Percentiles rank a stretch among this genome's conserved stretches.
phyloP scores from a whole-genome alignment of 2,113 vertebrate species.

The Salminus brasiliensis region DNA sequence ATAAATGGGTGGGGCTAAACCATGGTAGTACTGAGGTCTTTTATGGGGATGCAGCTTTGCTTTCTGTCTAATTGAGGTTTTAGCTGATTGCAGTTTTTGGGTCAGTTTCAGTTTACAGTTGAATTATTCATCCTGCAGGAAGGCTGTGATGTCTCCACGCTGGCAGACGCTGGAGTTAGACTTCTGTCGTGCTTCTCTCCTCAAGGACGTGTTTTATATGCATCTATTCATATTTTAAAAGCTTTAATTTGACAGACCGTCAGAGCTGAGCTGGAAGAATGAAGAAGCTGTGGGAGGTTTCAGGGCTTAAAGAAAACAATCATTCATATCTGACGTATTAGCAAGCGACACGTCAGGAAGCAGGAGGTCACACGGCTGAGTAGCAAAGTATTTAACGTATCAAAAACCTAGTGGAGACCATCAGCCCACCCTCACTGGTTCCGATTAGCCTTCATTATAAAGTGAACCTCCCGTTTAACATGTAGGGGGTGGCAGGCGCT shows the following conservation, averaged over 20 bases:
- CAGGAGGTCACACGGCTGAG: too few relatives aligned
- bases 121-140: neutral
- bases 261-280: neutral
- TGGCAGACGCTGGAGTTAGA: neutral
- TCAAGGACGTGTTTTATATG: neutral
- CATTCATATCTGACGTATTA: too few relatives aligned
- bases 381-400: too few relatives aligned
- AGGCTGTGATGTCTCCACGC: neutral
- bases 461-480: too few relatives aligned
- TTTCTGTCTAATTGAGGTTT: neutral
- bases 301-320: neutral
- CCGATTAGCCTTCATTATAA: too few relatives aligned
- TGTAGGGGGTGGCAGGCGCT: too few relatives aligned
- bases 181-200: too few relatives aligned
- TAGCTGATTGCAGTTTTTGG: neutral
- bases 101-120: neutral
- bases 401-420: too few relatives aligned
- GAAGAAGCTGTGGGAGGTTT: neutral
- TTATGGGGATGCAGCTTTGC: neutral
- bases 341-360: too few relatives aligned
- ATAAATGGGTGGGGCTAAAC: too few relatives aligned
- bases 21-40: too few relatives aligned
- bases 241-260: neutral
- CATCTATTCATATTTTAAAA: neutral
- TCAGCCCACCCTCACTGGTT: too few relatives aligned